Evolutionary conservation across 92 coral and sea anemone species (phyloP).

Genomic region (Isaurus tuberculatus): DNA sequence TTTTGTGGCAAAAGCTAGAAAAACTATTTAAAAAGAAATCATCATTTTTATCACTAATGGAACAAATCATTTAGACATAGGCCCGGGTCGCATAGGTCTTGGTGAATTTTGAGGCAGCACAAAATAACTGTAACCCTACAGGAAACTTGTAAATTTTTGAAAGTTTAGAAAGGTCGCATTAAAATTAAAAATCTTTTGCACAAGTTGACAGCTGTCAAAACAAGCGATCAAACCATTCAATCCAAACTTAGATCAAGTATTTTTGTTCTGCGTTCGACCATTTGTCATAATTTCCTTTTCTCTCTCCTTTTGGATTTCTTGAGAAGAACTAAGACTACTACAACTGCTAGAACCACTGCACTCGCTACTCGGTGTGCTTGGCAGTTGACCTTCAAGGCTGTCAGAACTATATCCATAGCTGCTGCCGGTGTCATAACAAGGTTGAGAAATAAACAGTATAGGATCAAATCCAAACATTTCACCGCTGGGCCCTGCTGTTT

Average conservation of each 20-base stretch:
- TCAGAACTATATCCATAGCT: not conserved
- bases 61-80: too few species aligned
- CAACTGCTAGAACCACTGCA: slow-evolving; percentile 15
- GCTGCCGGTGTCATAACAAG: not conserved
- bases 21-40: too few species aligned
- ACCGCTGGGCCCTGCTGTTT: not conserved
- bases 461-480: not conserved
- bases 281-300: slow-evolving; percentile 38
- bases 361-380: not conserved
- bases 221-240: slow-evolving; percentile 30
- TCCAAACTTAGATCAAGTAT: slow-evolving; percentile 50
- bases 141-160: too few species aligned
- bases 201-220: too few species aligned
- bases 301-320: slow-evolving; percentile 9
- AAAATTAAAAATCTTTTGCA: too few species aligned
- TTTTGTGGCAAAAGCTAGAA: too few species aligned
- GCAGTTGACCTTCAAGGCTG: not conserved
- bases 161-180: too few species aligned
- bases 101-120: too few species aligned
- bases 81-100: too few species aligned
- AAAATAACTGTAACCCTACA: too few species aligned
- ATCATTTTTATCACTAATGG: too few species aligned
- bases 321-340: not conserved
- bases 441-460: not conserved
- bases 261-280: slow-evolving; percentile 48